These are phyloP conservation scores for Zaprionus obscuricornis DNA, from an alignment of 2,888 invertebrate genomes.

Conservation along the genomic window DNA sequence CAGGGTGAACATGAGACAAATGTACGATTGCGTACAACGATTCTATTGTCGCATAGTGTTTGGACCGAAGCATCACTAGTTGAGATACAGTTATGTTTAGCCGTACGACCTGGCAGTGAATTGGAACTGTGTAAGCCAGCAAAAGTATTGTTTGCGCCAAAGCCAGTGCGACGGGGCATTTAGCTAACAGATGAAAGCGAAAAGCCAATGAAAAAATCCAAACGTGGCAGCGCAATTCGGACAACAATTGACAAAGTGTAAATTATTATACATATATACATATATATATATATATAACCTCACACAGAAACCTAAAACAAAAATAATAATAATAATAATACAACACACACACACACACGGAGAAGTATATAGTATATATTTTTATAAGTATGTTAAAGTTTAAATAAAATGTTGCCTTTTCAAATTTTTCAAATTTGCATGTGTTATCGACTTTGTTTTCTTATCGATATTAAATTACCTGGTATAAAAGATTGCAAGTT, in stretches of 20 bases:
- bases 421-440: no score
- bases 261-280: no score
- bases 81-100: conserved; percentile 92
- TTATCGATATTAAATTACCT: no score
- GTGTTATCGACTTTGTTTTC: no score
- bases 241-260: conserved; percentile 18
- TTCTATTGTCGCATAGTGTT: conserved; percentile 92
- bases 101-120: conserved; percentile 84
- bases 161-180: conserved; percentile 93
- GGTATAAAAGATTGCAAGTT: no score
- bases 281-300: no score
- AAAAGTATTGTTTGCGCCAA: conserved; percentile 93
- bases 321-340: no score
- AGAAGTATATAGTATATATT: no score
- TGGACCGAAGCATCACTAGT: conserved; percentile 97
- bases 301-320: no score
- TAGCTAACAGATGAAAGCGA: conserved; percentile 69
- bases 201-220: background rate
- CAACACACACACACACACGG: no score
- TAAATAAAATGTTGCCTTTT: no score
- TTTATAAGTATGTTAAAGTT: no score
- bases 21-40: conserved; percentile 91
- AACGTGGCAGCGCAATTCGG: background rate
- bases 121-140: conserved; percentile 94
- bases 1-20: conserved; percentile 84